These are phyloP conservation scores for Crossocerus cetratus DNA, from an alignment of 2,888 invertebrate genomes.

Conservation along the genomic window DNA sequence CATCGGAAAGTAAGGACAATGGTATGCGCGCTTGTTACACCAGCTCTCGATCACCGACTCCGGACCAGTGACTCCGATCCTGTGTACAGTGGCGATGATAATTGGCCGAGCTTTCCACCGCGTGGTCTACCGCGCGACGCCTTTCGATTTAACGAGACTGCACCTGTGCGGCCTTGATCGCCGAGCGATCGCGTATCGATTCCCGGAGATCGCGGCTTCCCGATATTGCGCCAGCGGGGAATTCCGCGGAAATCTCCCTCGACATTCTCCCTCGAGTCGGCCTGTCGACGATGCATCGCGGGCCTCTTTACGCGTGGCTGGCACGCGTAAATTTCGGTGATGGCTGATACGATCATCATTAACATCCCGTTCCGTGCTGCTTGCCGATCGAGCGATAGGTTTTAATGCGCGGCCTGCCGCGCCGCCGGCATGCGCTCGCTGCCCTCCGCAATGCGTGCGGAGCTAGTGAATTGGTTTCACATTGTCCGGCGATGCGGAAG, in stretches of 20 bases:
- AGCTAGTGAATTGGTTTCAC: neutral
- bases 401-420: neutral
- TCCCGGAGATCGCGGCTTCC: conserved; percentile 13
- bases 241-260: too few relatives aligned
- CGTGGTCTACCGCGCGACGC: conserved; percentile 22
- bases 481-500: conserved; percentile 3
- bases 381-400: neutral
- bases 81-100: neutral
- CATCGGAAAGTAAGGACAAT: too few relatives aligned
- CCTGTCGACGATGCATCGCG: too few relatives aligned
- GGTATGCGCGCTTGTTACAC: too few relatives aligned
- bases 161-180: conserved; percentile 28
- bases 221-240: conserved; percentile 20
- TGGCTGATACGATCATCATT: conserved; percentile 12
- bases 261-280: too few relatives aligned
- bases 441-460: neutral
- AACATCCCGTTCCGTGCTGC: conserved; percentile 4
- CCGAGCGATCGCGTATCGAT: conserved; percentile 23
- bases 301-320: neutral
- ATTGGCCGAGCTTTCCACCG: conserved; percentile 9
- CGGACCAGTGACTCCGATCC: too few relatives aligned
- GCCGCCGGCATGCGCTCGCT: neutral
- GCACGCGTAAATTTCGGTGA: neutral
- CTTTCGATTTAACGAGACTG: conserved; percentile 36
- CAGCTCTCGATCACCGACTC: too few relatives aligned